phyloP scores from a whole-genome alignment of 2,888 invertebrate species.

The Tromatobia lineatoria region DNA sequence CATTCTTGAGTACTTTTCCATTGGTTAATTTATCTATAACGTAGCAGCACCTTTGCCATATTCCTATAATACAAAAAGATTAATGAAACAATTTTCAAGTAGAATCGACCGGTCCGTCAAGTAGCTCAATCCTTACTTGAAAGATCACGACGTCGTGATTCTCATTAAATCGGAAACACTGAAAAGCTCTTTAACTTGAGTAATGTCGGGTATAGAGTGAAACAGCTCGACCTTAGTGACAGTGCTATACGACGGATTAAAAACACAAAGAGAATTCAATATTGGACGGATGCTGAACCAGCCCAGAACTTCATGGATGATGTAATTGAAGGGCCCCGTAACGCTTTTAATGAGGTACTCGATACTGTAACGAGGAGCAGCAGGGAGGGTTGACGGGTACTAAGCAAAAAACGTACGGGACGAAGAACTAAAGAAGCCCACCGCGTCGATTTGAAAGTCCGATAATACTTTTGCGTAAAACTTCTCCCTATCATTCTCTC shows the following conservation, averaged over 20 bases:
- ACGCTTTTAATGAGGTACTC: conserved; percentile 80
- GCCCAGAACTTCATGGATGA: conserved; percentile 34
- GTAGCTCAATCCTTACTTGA: neutral
- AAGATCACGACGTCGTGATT: neutral
- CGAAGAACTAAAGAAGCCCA: conserved; percentile 11
- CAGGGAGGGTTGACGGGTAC: conserved; percentile 19
- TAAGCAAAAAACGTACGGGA: conserved; percentile 3
- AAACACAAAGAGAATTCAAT: conserved; percentile 7
- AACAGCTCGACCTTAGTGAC: conserved; percentile 10
- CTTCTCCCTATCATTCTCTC: conserved; percentile 8
- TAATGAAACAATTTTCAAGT: neutral
- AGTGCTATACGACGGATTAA: neutral
- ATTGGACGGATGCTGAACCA: conserved; percentile 1
- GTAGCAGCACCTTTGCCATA: no score
- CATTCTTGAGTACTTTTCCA: no score
- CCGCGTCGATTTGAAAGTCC: conserved; percentile 24
- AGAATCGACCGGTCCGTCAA: neutral
- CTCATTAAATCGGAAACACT: conserved; percentile 33
- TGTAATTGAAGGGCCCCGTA: conserved; percentile 75
- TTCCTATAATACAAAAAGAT: neutral
- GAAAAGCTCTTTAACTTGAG: conserved; percentile 9
- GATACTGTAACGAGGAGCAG: conserved; percentile 72
- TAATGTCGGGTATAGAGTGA: conserved; percentile 11
- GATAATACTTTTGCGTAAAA: conserved; percentile 36
- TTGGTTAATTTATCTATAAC: no score